phyloP scores from a whole-genome alignment of 2,113 vertebrate species.

The Trogon melanurus region DNA sequence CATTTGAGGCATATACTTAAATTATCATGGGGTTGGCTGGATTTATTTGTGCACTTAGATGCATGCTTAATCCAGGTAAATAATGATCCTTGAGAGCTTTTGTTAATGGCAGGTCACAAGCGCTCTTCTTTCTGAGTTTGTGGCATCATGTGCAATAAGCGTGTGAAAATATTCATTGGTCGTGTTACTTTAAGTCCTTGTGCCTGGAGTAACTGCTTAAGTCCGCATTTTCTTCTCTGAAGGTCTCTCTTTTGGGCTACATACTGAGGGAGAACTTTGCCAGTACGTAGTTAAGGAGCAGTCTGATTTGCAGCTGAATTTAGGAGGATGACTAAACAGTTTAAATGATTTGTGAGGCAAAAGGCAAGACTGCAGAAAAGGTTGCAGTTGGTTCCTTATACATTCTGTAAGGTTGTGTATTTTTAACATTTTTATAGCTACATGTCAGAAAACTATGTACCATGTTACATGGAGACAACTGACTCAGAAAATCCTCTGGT shows the following conservation, averaged over 20 bases:
- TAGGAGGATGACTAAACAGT: not conserved
- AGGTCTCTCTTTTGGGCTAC: not conserved
- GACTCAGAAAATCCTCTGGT: not conserved
- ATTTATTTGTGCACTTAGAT: not conserved
- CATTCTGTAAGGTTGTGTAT: not conserved
- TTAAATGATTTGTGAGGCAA: not conserved
- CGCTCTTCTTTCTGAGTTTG: not conserved
- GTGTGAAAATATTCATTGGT: not conserved
- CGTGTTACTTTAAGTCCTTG: not conserved
- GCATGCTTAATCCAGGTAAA: not conserved
- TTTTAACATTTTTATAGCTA: not conserved
- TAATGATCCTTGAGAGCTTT: not conserved
- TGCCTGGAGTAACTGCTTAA: not conserved
- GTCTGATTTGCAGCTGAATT: not conserved
- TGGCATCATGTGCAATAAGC: not conserved
- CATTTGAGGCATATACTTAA: not conserved
- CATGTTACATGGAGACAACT: rapidly evolving
- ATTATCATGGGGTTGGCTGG: not conserved
- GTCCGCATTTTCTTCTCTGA: not conserved
- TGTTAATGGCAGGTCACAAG: not conserved
- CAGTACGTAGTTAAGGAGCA: not conserved
- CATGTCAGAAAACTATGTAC: not conserved
- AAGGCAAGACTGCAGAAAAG: not conserved
- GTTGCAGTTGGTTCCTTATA: not conserved
- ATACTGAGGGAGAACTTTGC: not conserved